These are phyloP conservation scores for Manduca sexta DNA, from an alignment of 1,140 invertebrate species.

Conservation along the genomic window DNA sequence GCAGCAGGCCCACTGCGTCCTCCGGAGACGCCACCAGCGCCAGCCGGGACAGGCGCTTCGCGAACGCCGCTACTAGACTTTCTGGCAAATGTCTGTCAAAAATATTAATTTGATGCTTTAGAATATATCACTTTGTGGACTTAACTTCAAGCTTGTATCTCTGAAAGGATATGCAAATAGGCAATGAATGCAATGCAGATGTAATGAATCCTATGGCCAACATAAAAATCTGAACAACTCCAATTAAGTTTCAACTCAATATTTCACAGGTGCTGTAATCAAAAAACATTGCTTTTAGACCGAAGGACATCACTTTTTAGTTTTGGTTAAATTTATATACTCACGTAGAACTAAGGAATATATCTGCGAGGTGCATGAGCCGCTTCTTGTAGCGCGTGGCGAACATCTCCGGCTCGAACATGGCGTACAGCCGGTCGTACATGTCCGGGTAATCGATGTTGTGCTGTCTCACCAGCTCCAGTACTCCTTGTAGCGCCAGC, in stretches of 20 bases:
- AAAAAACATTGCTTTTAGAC: too few relatives aligned
- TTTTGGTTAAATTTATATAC: slow-evolving; percentile 53
- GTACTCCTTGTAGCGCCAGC: slow-evolving; percentile 94
- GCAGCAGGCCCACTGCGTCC: slow-evolving; percentile 85
- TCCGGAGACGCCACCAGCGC: slow-evolving; percentile 86
- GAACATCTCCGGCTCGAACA: slow-evolving; percentile 93
- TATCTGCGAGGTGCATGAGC: slow-evolving; percentile 89
- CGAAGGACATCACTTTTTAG: too few relatives aligned
- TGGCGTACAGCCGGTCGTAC: slow-evolving; percentile 93
- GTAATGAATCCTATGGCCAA: too few relatives aligned
- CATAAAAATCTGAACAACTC: too few relatives aligned
- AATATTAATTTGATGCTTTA: background rate
- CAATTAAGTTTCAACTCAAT: too few relatives aligned
- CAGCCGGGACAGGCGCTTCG: slow-evolving; percentile 89
- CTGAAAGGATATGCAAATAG: too few relatives aligned
- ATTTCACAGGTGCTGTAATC: too few relatives aligned
- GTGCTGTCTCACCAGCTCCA: slow-evolving; percentile 90
- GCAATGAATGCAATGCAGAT: too few relatives aligned
- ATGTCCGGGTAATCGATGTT: slow-evolving; percentile 98
- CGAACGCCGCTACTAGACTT: slow-evolving; percentile 93
- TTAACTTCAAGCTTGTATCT: too few relatives aligned
- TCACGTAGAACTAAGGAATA: slow-evolving; percentile 95
- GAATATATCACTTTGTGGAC: too few relatives aligned
- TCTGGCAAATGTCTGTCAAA: slow-evolving; percentile 89
- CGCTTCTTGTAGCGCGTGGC: slow-evolving; percentile 91